Evolutionary conservation across 2,797 vertebrate species (phyloP), one percentile per base, ranked within the genome.

Genomic region (Pseudochaenichthys georgianus): DNA sequence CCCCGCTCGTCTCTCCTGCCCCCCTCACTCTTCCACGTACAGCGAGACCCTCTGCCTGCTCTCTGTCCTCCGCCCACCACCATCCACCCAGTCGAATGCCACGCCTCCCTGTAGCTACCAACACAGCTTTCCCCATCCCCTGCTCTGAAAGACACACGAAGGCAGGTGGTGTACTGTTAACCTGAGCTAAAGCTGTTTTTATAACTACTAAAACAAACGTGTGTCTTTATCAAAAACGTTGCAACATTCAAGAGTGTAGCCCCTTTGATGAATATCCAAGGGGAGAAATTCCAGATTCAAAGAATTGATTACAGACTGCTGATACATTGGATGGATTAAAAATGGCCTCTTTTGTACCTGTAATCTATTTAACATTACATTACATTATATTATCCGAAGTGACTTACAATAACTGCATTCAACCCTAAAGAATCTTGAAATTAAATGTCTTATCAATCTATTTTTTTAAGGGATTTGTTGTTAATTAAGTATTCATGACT

Each of bases 111-210:
- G 42, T 85, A 59, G 77, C 87, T 31, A 19, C 83, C 58, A 55
- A 51, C 47, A 47, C 17, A 43, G 42, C 69, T 63, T 73, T 53
- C 47, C 3, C 66, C 15, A 47, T 48, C 34, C 50, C 62, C 43
- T 84, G 50, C 75, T 69, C 73, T 61, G 62, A 87, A 69, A 78
- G 82, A 77, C 34, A 62, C 68, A 17, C 58, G 38, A 84, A 92
- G 92, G 91, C 92, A 92, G 90, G 90, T 93, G 79, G 63, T 71
- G 51, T 69, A 38, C 61, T 60, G 50, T 48, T 80, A 13, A 72
- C 71, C 46, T 67, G 19, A 38, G 50, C 53, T 48, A 9, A 42
- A 60, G 13, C 23, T 42, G 62, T 71, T 61, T 59, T 42, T 16
- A 43, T 62, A 52, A 38, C n/a, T 51, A 79, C 70, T 47, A 15